Evolutionary conservation across 1,140 invertebrate species (phyloP).

Genomic region (Atta texana): DNA sequence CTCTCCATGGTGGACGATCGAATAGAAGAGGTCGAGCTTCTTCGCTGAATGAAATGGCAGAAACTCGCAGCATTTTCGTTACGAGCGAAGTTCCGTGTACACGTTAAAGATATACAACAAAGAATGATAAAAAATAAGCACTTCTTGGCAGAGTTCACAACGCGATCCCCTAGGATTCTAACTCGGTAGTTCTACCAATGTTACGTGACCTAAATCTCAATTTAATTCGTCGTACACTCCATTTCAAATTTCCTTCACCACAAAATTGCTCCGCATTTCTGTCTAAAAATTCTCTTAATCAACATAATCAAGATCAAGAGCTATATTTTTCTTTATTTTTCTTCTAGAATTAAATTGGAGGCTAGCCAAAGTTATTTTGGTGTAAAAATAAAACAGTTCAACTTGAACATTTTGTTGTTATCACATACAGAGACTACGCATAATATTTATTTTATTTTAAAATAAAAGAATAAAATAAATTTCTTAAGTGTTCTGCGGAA

Average conservation of each 20-base stretch:
- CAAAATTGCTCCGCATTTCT: background rate
- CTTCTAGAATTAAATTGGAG: background rate
- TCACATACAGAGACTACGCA: background rate
- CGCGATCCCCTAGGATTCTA: slow-evolving; percentile 50
- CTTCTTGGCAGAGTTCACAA: slow-evolving; percentile 37
- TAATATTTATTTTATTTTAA: slow-evolving; percentile 10
- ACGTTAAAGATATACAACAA: slow-evolving; percentile 60
- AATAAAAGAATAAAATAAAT: background rate
- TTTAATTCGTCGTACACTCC: slow-evolving; percentile 37
- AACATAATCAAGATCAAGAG: background rate
- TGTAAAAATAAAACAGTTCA: background rate
- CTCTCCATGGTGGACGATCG: slow-evolving; percentile 48
- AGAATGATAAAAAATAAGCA: slow-evolving; percentile 57
- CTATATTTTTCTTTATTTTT: background rate
- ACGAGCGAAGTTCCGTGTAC: slow-evolving; percentile 49
- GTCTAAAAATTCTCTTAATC: background rate
- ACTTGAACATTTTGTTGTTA: background rate
- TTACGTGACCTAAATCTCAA: slow-evolving; percentile 59
- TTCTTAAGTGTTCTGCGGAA: background rate
- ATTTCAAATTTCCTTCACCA: slow-evolving; percentile 9
- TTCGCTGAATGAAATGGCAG: slow-evolving; percentile 46
- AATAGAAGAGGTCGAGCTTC: slow-evolving; percentile 39
- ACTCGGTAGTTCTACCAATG: slow-evolving; percentile 34
- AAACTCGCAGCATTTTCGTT: slow-evolving; percentile 33
- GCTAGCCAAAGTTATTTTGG: background rate